A percentile compares a stretch with the other conserved stretches of the same genome.
Evolutionary conservation across 2,113 vertebrate species (phyloP).

Genomic region (Empidonax alnorum): DNA sequence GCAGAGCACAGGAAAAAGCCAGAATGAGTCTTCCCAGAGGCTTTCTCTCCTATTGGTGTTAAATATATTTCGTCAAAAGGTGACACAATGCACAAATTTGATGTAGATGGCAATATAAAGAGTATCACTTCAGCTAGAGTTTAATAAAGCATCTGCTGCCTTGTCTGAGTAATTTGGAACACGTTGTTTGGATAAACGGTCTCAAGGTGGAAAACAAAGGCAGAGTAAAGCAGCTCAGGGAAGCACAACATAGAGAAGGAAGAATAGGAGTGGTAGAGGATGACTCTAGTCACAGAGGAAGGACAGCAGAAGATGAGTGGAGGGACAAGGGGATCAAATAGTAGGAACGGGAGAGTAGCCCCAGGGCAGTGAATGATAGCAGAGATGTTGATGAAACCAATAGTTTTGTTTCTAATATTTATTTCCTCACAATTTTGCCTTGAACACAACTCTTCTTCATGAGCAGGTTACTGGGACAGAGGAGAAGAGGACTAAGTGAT

Average conservation of each 20-base stretch:
- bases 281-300: background rate
- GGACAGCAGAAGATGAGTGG: background rate
- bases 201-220: background rate
- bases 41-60: background rate
- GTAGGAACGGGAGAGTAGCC: background rate
- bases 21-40: rapidly evolving
- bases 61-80: background rate
- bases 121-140: background rate
- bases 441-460: background rate
- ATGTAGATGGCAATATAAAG: background rate
- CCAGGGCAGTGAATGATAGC: background rate
- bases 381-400: background rate
- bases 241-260: background rate
- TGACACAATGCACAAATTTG: background rate
- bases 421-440: background rate
- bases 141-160: background rate
- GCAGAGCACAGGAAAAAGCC: background rate
- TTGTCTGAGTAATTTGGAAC: background rate
- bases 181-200: background rate
- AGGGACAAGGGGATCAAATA: background rate
- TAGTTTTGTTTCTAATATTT: background rate
- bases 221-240: background rate
- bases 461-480: background rate
- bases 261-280: background rate
- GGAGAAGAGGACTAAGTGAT: background rate